Conservation (phyloP, 2,797 vertebrate species). For the Odontamblyopus lacepedii region DNA sequence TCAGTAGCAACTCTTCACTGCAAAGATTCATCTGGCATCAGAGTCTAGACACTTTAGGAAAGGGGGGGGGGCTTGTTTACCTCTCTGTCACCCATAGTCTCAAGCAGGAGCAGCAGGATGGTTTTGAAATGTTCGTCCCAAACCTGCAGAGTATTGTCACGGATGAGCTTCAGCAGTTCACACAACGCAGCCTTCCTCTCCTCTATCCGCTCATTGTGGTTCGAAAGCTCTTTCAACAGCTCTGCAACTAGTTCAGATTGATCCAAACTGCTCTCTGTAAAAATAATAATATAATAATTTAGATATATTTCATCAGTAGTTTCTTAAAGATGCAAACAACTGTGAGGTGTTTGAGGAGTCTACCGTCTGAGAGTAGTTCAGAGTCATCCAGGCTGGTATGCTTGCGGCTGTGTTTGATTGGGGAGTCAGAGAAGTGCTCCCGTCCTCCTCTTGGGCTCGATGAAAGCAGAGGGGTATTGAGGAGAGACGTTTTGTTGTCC, state of each 20-base stretch:
- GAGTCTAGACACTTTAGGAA: background rate
- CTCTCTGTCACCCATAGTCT: conserved; percentile 96
- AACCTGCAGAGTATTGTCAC: conserved; percentile 91
- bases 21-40: background rate
- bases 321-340: background rate
- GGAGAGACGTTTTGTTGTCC: conserved; percentile 93
- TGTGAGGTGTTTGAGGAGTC: background rate
- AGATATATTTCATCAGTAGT: background rate
- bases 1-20: background rate
- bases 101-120: conserved; percentile 91
- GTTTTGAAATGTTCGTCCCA: conserved; percentile 99
- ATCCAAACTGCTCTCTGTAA: conserved; percentile 86
- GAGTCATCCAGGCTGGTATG: conserved; percentile 91
- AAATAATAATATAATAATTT: background rate
- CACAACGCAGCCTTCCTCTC: conserved; percentile 92
- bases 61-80: conserved; percentile 59
- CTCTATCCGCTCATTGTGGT: conserved; percentile 94
- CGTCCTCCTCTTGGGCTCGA: conserved; percentile 86
- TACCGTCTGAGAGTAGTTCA: conserved; percentile 90
- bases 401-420: conserved; percentile 90
- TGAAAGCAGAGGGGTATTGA: conserved; percentile 89
- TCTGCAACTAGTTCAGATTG: conserved; percentile 94
- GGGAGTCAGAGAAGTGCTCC: conserved; percentile 88
- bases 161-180: conserved; percentile 91
- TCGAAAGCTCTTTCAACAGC: conserved; percentile 93